Conservation (phyloP, 2,797 vertebrate genomes). For the Gallinago nigripennis region DNA sequence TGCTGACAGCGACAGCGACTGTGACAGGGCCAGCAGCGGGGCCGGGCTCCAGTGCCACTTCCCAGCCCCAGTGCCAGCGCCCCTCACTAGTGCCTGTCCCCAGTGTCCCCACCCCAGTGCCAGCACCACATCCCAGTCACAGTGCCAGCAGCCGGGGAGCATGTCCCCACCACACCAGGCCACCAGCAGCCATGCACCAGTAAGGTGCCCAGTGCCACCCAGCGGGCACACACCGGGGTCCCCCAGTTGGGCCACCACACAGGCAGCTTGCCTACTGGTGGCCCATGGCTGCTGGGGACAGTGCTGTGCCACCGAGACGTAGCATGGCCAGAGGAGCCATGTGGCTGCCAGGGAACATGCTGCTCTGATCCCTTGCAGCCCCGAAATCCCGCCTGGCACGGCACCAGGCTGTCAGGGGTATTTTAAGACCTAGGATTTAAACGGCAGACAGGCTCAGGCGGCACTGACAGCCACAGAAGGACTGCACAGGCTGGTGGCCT, state of each 20-base stretch:
- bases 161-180: accelerated
- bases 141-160: neutral
- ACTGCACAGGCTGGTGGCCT: neutral
- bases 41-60: neutral
- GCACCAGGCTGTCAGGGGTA: neutral
- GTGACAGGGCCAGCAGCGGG: neutral
- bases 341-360: neutral
- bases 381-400: neutral
- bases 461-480: neutral
- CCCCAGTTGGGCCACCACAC: accelerated
- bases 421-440: constrained; percentile 33
- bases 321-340: neutral
- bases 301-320: accelerated
- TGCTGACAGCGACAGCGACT: accelerated
- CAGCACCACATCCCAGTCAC: neutral
- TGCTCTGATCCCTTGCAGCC: neutral
- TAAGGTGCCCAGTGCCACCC: neutral
- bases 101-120: neutral
- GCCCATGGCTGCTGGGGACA: neutral
- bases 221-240: neutral
- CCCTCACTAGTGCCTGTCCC: no score
- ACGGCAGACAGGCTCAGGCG: accelerated
- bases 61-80: no score
- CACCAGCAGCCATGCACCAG: neutral
- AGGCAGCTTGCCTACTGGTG: accelerated